These are phyloP conservation scores for Saguinus midas DNA, from an alignment of 2,113 vertebrate genomes.

Conservation along the genomic window DNA sequence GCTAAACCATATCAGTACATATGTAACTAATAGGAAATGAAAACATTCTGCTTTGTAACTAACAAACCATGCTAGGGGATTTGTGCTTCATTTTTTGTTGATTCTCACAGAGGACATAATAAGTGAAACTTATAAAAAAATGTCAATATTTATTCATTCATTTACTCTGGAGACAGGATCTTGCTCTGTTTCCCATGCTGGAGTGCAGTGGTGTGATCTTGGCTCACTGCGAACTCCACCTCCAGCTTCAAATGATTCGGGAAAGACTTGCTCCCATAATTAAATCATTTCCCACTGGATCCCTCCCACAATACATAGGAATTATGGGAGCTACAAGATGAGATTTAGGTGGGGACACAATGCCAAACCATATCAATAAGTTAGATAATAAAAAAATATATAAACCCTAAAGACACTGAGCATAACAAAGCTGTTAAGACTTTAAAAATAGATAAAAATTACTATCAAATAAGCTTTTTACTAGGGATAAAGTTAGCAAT, in stretches of 20 bases:
- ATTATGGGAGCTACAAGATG: no score
- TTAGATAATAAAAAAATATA: neutral
- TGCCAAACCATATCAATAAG: neutral
- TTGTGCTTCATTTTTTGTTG: neutral
- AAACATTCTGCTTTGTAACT: neutral
- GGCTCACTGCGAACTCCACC: no score
- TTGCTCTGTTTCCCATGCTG: no score
- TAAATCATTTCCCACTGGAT: no score
- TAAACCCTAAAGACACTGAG: neutral
- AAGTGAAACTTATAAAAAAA: neutral
- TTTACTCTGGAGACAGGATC: no score
- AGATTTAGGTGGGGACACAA: no score
- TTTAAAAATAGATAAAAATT: neutral
- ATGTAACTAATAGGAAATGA: no score
- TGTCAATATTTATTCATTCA: neutral
- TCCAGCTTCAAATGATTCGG: no score
- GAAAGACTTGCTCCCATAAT: no score
- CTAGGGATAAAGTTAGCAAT: neutral
- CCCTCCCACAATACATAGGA: no score
- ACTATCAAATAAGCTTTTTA: neutral
- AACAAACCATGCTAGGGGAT: neutral
- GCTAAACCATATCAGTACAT: no score
- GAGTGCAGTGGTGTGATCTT: no score
- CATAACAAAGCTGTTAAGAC: neutral
- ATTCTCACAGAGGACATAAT: conserved; percentile 7